Base-by-base conservation (phyloP, 1,140 invertebrate species). In the Coboldia fuscipes region DNA sequence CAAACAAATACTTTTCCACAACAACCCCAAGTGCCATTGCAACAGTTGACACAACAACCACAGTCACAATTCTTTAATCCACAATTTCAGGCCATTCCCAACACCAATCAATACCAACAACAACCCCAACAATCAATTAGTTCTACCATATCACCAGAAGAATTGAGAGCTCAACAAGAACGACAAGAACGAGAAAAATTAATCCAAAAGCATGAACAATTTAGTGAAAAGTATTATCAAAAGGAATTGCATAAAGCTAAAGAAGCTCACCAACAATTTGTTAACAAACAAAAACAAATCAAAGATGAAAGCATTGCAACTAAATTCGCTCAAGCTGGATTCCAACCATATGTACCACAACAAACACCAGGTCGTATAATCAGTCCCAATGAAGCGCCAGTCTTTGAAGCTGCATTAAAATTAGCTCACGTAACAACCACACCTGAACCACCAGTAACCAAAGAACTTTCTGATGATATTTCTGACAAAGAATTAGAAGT, bases 161-260 rank as follows among this genome's bases (percentile, higher is more conserved):
- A 16, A 24, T 26, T 18, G 2, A 26, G 47, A 48, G 35, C 33
- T 24, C 67, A 72, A 45, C 70, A 73, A 44, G 63, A 74, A 41
- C 65, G 69, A 5, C 58, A 65, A 45, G 68, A 72, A 39, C 62
- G 70, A 34, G 66, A 72, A 42, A 60, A 67, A 35, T 61, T 72
- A 8, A 72, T 72, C 39, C 68, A 72, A 41, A 72, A 72, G 46
- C 70, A 73, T 39, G 69, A 72, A 44, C 65, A 71, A 38, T 73
- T 71, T 41, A 64, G 72, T 13, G 65, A 72, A 41, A 72, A 67
- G 47, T 68, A 72, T 44, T 70, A 72, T 40, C 66, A 72, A 44
- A 72, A 72, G 44, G 66, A 69, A 32, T 61, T 70, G 42, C 63
- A 70, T 41, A 72, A 72, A 49, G 70, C 70, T 2, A 62, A 69